Conservation (phyloP, 1,140 invertebrate species). For the Rhopalosiphum padi region DNA sequence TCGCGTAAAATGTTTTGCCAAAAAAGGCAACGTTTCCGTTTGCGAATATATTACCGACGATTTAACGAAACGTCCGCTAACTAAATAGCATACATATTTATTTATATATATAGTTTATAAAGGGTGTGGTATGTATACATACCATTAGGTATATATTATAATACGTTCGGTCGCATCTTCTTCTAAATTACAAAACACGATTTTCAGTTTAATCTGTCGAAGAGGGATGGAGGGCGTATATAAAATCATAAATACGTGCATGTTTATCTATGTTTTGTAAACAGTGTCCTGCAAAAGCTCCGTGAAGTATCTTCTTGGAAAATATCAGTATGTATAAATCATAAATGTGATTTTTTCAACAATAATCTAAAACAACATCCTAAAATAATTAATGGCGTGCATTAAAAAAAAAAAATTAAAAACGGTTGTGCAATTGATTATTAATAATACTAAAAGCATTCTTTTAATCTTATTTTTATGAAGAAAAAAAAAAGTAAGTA, state of each 20-base stretch:
- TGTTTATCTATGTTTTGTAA: not conserved
- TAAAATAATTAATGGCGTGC: not conserved
- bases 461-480: too few relatives aligned
- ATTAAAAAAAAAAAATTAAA: not conserved
- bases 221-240: not conserved
- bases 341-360: not conserved
- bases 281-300: not conserved
- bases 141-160: not conserved
- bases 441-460: too few relatives aligned
- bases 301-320: not conserved
- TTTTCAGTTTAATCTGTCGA: not conserved
- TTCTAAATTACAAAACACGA: not conserved
- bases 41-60: not conserved
- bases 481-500: too few relatives aligned
- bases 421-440: too few relatives aligned
- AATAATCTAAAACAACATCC: not conserved
- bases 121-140: not conserved
- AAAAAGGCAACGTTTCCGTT: slow-evolving; percentile 12
- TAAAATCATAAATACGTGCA: not conserved
- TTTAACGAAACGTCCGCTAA: slow-evolving; percentile 1
- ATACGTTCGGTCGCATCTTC: not conserved
- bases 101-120: not conserved
- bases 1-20: slow-evolving; percentile 36
- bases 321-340: not conserved
- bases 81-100: not conserved